Conservation (phyloP, 2,797 vertebrate species). For the Malacoctenus gilli region DNA sequence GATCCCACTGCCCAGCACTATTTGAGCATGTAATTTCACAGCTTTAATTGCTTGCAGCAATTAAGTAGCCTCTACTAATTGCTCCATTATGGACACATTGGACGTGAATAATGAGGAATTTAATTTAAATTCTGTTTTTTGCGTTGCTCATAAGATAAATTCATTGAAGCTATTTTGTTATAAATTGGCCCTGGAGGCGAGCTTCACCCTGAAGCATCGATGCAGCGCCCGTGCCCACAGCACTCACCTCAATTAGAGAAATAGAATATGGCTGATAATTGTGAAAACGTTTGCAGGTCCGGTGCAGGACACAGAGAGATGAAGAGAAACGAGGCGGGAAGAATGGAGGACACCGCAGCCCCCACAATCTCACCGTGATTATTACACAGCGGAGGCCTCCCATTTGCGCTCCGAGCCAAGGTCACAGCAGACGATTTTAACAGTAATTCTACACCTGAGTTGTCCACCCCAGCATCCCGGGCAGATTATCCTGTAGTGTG, state of each 20-base stretch:
- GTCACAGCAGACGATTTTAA: constrained; percentile 51
- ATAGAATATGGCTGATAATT: constrained; percentile 14
- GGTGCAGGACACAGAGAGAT: constrained; percentile 5
- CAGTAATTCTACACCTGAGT: constrained; percentile 57
- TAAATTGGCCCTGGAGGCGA: constrained; percentile 31
- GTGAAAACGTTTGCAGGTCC: constrained; percentile 19
- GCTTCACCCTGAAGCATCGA: constrained; percentile 6
- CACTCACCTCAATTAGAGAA: constrained; percentile 17
- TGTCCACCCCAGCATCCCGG: constrained; percentile 30
- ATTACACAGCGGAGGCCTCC: constrained; percentile 32
- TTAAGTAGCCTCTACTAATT: constrained; percentile 63
- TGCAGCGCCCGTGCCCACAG: not conserved
- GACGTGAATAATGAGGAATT: constrained; percentile 55
- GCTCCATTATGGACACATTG: constrained; percentile 52
- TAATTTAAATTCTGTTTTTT: constrained; percentile 50
- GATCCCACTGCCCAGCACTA: constrained; percentile 48
- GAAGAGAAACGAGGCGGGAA: not conserved
- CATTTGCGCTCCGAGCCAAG: constrained; percentile 45
- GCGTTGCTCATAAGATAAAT: constrained; percentile 17
- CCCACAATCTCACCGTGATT: constrained; percentile 25
- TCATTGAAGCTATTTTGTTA: constrained; percentile 36
- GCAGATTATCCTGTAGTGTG: constrained; percentile 47
- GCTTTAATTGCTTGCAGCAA: constrained; percentile 66
- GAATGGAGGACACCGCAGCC: constrained; percentile 14
- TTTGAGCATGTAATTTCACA: constrained; percentile 58